Evolutionary conservation across 2,113 vertebrate species (phyloP).

Genomic region (Synchiropus splendidus): DNA sequence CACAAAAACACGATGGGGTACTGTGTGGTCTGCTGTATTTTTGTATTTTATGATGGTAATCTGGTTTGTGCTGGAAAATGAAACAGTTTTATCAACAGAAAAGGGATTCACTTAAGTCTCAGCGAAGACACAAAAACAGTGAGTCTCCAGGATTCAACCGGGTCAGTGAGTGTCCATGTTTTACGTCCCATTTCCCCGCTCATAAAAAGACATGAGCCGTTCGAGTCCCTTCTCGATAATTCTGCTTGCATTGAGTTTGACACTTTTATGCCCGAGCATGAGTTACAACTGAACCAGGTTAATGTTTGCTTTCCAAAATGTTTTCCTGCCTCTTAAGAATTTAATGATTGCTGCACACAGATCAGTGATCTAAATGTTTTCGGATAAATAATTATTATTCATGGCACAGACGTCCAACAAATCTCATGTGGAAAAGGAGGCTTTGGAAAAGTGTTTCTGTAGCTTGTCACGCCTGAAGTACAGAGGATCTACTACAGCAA

Average conservation of each 20-base stretch:
- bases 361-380: no score
- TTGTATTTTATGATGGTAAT: conserved; percentile 36
- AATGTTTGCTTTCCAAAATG: neutral
- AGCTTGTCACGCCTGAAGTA: conserved; percentile 45
- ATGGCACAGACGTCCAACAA: conserved; percentile 6
- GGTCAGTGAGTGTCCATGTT: conserved; percentile 15
- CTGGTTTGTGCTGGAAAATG: conserved; percentile 28
- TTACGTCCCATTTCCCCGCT: conserved; percentile 8
- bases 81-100: conserved; percentile 24
- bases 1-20: conserved; percentile 10
- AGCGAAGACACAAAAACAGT: conserved; percentile 23
- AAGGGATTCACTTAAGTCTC: conserved; percentile 24
- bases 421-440: no score
- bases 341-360: no score
- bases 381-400: neutral
- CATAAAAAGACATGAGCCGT: conserved; percentile 46
- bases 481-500: conserved; percentile 26
- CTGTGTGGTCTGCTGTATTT: conserved; percentile 35
- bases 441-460: no score
- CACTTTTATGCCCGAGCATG: conserved; percentile 55
- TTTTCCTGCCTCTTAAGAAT: conserved; percentile 35
- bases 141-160: conserved; percentile 19
- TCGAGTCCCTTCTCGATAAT: conserved; percentile 45
- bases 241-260: conserved; percentile 48
- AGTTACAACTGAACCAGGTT: conserved; percentile 28